Evolutionary conservation across 1,140 invertebrate genomes (phyloP).

Genomic region (Saccostrea echinata): DNA sequence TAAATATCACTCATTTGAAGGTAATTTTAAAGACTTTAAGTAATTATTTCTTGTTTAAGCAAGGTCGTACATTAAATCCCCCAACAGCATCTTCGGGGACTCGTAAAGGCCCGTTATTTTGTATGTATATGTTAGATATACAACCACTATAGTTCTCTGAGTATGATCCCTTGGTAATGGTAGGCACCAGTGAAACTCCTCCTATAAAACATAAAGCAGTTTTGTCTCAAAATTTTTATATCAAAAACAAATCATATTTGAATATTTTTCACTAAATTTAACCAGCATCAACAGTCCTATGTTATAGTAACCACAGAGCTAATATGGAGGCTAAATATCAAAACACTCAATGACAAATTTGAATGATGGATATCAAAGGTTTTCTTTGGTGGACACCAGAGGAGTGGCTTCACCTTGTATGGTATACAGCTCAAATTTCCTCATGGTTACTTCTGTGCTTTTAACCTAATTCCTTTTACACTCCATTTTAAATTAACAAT

Average conservation of each 20-base stretch:
- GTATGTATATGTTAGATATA: constrained; percentile 90
- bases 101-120: constrained; percentile 77
- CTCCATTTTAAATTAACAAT: too few relatives aligned
- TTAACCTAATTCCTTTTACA: too few relatives aligned
- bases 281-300: background rate
- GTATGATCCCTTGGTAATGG: constrained; percentile 88
- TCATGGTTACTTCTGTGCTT: too few relatives aligned
- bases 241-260: too few relatives aligned
- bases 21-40: background rate
- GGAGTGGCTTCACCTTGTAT: too few relatives aligned
- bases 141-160: constrained; percentile 90
- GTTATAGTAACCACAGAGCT: too few relatives aligned
- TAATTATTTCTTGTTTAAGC: constrained; percentile 53
- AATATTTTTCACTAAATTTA: background rate
- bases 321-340: background rate
- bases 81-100: constrained; percentile 68
- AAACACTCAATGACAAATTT: background rate
- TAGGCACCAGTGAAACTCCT: constrained; percentile 88
- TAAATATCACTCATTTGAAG: background rate
- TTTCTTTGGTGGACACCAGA: too few relatives aligned
- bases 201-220: constrained; percentile 81
- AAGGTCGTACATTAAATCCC: constrained; percentile 73
- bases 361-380: too few relatives aligned
- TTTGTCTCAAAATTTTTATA: background rate
- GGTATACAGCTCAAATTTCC: too few relatives aligned